Evolutionary conservation across 1,140 invertebrate genomes (phyloP).

Genomic region (Drosophila repletoides): DNA sequence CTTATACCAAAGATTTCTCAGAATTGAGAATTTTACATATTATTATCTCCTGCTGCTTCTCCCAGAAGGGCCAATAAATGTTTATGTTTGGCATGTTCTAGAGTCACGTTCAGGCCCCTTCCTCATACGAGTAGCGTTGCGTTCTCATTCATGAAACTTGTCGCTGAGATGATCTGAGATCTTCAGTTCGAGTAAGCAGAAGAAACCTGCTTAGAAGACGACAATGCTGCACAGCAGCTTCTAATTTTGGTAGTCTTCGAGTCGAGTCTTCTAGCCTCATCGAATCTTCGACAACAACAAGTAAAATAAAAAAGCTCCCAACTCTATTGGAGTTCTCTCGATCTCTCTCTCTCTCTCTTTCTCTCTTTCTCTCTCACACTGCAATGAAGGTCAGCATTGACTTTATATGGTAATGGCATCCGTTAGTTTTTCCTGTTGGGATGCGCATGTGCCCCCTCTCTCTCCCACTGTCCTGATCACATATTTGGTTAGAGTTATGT

Average conservation of each 20-base stretch:
- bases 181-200: too few species aligned
- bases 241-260: slow-evolving; percentile 67
- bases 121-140: slow-evolving; percentile 7
- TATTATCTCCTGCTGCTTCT: not conserved
- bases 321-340: slow-evolving; percentile 5
- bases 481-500: slow-evolving; percentile 46
- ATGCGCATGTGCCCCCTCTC: slow-evolving; percentile 43
- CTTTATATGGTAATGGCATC: slow-evolving; percentile 79
- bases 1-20: not conserved
- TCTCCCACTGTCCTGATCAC: not conserved
- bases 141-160: slow-evolving; percentile 67
- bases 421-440: slow-evolving; percentile 79
- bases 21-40: not conserved
- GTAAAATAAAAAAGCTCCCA: slow-evolving; percentile 24
- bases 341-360: too few species aligned
- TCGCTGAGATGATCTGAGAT: slow-evolving; percentile 48
- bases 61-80: slow-evolving; percentile 2
- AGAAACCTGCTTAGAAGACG: slow-evolving; percentile 37
- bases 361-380: too few species aligned
- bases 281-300: slow-evolving; percentile 14
- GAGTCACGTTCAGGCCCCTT: slow-evolving; percentile 59
- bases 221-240: slow-evolving; percentile 63
- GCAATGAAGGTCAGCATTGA: slow-evolving; percentile 75
- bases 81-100: slow-evolving; percentile 26
- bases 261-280: slow-evolving; percentile 40